A percentile compares a stretch with the other conserved stretches of the same genome.
Evolutionary conservation across 1,140 invertebrate species (phyloP).

Genomic region (Alviniconcha marisindica): DNA sequence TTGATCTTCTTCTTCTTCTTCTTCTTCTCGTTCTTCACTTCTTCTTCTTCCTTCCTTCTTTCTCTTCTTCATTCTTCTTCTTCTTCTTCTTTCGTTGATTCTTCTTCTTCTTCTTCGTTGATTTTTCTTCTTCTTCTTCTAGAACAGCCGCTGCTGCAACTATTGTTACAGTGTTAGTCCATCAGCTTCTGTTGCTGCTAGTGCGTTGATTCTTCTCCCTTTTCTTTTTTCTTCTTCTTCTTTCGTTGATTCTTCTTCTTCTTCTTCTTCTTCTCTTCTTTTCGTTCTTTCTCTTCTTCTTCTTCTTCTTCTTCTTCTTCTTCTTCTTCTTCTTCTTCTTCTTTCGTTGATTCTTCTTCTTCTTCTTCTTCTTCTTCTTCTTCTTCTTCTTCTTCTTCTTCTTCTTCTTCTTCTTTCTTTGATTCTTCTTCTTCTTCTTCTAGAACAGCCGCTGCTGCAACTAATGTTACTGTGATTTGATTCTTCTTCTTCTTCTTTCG

Average conservation of each 20-base stretch:
- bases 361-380: neutral
- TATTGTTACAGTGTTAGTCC: conserved; percentile 1
- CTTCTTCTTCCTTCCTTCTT: too few relatives aligned
- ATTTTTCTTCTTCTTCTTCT: neutral
- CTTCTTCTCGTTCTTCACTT: too few relatives aligned
- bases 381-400: neutral
- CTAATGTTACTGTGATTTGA: conserved; percentile 27
- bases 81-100: conserved; percentile 1
- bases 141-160: conserved; percentile 10
- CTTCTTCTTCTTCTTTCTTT: too few relatives aligned
- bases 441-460: neutral
- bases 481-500: too few relatives aligned
- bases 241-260: neutral
- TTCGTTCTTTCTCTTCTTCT: neutral
- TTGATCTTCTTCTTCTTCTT: too few relatives aligned
- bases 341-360: neutral
- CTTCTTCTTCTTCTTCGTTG: neutral
- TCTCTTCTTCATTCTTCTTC: too few relatives aligned
- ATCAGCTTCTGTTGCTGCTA: neutral
- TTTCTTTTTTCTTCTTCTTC: neutral
- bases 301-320: neutral
- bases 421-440: neutral
- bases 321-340: too few relatives aligned
- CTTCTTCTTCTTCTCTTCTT: neutral
- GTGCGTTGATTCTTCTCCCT: neutral